Conservation (phyloP, 2,888 invertebrate species). For the Cryptocephalus moraei region DNA sequence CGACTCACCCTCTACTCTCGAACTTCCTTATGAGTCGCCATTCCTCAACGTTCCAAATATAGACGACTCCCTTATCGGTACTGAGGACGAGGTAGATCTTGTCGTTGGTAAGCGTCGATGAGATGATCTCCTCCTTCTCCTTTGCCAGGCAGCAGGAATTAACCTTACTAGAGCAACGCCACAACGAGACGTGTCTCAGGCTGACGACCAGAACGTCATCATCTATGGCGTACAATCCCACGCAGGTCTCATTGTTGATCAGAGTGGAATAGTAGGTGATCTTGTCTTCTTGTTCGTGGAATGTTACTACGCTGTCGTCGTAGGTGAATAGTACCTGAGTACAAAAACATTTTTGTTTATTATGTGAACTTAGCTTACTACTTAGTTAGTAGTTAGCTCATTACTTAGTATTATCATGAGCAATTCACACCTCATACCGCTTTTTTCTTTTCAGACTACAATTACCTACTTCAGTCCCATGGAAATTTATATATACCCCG, state of each 20-base stretch:
- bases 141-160: not conserved
- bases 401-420: too few species aligned
- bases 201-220: constrained; percentile 7
- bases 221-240: not conserved
- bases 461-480: too few species aligned
- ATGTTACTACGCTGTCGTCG: constrained; percentile 9
- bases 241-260: constrained; percentile 4
- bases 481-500: too few species aligned
- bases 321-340: constrained; percentile 3
- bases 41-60: constrained; percentile 31
- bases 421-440: too few species aligned
- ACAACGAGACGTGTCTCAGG: constrained; percentile 8
- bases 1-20: constrained; percentile 24
- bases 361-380: too few species aligned
- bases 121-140: constrained; percentile 5
- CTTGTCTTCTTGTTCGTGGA: not conserved
- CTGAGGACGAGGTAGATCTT: constrained; percentile 36
- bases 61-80: constrained; percentile 35
- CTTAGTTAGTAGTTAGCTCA: too few species aligned
- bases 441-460: too few species aligned
- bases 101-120: constrained; percentile 26
- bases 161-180: constrained; percentile 1
- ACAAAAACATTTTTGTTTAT: too few species aligned
- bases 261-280: constrained; percentile 1
- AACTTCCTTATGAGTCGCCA: constrained; percentile 11